Evolutionary conservation across 2,113 vertebrate genomes (phyloP).

Genomic region (Petrocephalus zakoni): DNA sequence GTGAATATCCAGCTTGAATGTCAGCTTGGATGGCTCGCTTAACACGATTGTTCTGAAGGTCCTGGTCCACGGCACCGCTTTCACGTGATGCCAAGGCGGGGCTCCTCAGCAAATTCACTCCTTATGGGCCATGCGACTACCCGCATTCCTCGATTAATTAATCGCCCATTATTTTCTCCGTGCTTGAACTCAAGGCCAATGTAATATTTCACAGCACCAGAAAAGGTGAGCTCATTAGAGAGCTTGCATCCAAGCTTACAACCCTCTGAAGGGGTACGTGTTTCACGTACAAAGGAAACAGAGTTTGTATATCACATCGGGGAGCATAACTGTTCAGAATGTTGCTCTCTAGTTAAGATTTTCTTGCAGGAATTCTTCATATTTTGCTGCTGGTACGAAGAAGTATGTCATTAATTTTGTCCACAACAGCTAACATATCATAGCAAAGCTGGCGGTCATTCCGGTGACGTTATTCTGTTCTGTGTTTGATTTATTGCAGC

Average conservation of each 20-base stretch:
- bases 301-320: not conserved
- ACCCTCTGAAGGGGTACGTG: not conserved
- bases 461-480: not conserved
- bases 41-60: slow-evolving; percentile 6
- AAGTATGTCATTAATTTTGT: not conserved
- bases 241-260: not conserved
- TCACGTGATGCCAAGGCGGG: slow-evolving; percentile 51
- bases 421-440: not conserved
- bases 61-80: slow-evolving; percentile 29
- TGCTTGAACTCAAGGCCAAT: slow-evolving; percentile 59
- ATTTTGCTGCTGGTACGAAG: not conserved
- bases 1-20: not conserved
- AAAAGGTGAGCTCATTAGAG: slow-evolving; percentile 63
- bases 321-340: not conserved
- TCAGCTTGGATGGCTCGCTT: not conserved
- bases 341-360: not conserved
- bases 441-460: not conserved
- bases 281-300: not conserved
- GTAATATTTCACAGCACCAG: slow-evolving; percentile 60
- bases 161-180: slow-evolving; percentile 54
- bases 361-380: not conserved
- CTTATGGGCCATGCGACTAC: slow-evolving; percentile 46
- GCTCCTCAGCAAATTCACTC: slow-evolving; percentile 59
- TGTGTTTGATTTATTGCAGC: not conserved
- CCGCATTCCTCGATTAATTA: slow-evolving; percentile 59